A percentile compares a stretch with the other conserved stretches of the same genome.
These are phyloP conservation scores for Proteles cristata DNA, from an alignment of 2,113 vertebrate genomes.

Conservation along the genomic window DNA sequence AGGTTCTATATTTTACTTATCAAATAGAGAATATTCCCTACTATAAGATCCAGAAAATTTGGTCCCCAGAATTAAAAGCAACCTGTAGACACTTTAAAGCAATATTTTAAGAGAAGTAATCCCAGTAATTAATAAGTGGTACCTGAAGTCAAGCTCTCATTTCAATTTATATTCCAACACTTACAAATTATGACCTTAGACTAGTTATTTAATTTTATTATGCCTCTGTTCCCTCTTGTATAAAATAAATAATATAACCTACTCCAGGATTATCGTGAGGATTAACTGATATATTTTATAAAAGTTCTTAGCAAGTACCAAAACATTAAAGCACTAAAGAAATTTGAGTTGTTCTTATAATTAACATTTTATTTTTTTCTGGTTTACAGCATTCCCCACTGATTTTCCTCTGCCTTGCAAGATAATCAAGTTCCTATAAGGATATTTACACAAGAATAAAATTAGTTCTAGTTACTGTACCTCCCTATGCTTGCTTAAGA, in stretches of 20 bases:
- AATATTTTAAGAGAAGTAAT: background rate
- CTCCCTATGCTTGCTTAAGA: background rate
- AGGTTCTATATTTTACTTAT: background rate
- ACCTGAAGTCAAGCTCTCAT: background rate
- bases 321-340: background rate
- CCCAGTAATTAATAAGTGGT: background rate
- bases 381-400: background rate
- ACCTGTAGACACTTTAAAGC: background rate
- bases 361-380: conserved; percentile 25
- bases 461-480: background rate
- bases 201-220: background rate
- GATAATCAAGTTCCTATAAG: background rate
- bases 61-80: background rate
- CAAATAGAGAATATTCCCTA: background rate
- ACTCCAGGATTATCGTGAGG: background rate
- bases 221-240: background rate
- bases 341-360: background rate
- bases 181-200: background rate
- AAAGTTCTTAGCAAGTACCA: background rate
- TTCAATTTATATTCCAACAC: background rate
- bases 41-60: background rate
- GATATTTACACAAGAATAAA: background rate
- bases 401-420: background rate
- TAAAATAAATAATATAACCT: background rate
- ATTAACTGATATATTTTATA: background rate